Base-by-base conservation (phyloP, 2,113 vertebrate species). In the Noturus placidus region DNA sequence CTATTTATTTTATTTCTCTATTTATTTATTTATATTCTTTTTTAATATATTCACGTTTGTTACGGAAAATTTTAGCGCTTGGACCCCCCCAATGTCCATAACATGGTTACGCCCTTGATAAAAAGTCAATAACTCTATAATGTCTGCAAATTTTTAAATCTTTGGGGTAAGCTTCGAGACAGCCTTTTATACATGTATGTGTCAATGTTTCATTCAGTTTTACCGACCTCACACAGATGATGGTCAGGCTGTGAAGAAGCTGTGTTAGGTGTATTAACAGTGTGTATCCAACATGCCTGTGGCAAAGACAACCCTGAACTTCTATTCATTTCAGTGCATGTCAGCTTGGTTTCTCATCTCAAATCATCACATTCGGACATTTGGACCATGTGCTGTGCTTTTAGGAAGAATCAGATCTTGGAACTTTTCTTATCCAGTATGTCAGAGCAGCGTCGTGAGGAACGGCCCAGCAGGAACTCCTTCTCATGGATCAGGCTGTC, bases 401-500 rank as follows among this genome's bases (percentile, higher is more conserved):
- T 27, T 27, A 67, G 54, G 84, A 19, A 82, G 17, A 38, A 87
- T 90, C 74, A 99, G 91, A 99, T 97, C 93, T 97, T 94, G 7
- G 95, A 97, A 25, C 95, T 97, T 93, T 96, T 99, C 92, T 97
- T 95, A 35, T 94, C 95, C 82, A 92, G 94, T 82, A 92, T 93
- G 83, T 95, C 94, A 87, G 96, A 94, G 87, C 89, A 54, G 9
- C 95, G 93, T 88, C 95, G 94, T n/a, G 88, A 89, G 38, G 97
- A 96, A 90, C 95, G 95, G 88, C 96, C 95, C 11, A 99, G 95
- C 91, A 99, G 95, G 89, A 98, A 94, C 93, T 98, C 97, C 95
- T 99, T 99, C 95, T 99, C 98, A 0, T 97, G 97, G 90, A 97
- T 96, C 94, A 99, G 95, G 92, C 94, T 98, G 86, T 98, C 98